Evolutionary conservation across 2,797 vertebrate species (phyloP).

Genomic region (Coregonus suidteri): DNA sequence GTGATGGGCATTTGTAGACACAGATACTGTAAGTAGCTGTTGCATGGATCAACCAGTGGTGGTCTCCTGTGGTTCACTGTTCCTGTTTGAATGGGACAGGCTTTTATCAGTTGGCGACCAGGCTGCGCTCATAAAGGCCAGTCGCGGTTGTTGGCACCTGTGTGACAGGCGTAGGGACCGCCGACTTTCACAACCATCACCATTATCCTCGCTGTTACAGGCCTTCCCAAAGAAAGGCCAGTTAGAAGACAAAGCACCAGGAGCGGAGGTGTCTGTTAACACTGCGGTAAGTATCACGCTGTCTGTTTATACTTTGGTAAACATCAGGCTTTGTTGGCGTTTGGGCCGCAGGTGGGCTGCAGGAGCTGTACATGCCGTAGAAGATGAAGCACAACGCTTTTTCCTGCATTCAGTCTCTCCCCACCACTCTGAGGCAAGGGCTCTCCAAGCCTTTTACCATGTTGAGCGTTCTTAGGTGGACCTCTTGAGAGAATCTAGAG

Average conservation of each 20-base stretch:
- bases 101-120: conserved; percentile 43
- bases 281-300: not conserved
- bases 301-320: conserved; percentile 35
- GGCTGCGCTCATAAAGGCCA: conserved; percentile 45
- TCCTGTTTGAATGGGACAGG: conserved; percentile 63
- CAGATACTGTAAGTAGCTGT: conserved; percentile 46
- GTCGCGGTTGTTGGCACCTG: not conserved
- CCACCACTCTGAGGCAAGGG: conserved; percentile 7
- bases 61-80: conserved; percentile 57
- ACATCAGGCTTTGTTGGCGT: not conserved
- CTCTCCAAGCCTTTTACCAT: conserved; percentile 31
- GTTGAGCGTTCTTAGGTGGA: conserved; percentile 40
- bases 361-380: not conserved
- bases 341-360: not conserved
- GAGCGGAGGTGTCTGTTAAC: conserved; percentile 16
- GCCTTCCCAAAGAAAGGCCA: conserved; percentile 32
- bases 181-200: not conserved
- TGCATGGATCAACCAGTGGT: conserved; percentile 42
- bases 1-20: conserved; percentile 41
- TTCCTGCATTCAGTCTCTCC: conserved; percentile 15
- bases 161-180: conserved; percentile 35
- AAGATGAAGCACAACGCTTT: conserved; percentile 24
- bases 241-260: conserved; percentile 46
- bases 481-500: conserved; percentile 52
- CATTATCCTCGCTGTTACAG: too few relatives aligned